phyloP scores from a whole-genome alignment of 2,113 vertebrate species.

The Hyla sarda region DNA sequence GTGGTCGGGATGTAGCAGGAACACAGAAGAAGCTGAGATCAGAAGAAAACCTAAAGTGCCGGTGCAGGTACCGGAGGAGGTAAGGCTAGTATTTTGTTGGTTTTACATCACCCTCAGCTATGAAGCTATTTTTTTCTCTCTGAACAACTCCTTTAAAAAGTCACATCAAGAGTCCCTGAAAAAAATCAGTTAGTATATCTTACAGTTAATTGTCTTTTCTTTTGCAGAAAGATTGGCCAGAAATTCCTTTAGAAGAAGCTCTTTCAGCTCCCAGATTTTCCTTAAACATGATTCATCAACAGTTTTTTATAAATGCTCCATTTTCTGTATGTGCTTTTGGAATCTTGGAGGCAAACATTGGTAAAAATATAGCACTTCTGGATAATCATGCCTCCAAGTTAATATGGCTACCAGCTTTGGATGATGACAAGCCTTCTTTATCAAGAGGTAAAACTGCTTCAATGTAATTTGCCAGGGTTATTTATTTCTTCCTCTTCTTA shows the following conservation, averaged over 20 bases:
- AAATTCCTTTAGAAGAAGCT: constrained; percentile 10
- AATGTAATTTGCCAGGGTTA: background rate
- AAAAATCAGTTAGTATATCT: background rate
- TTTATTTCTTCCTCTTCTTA: too few relatives aligned
- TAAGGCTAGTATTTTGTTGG: too few relatives aligned
- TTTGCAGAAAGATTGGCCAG: constrained; percentile 68
- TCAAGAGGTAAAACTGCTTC: background rate
- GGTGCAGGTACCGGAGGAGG: too few relatives aligned
- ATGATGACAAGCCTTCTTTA: constrained; percentile 23
- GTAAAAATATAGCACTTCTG: constrained; percentile 49
- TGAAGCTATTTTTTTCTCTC: too few relatives aligned
- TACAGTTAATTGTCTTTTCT: background rate
- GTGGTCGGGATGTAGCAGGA: too few relatives aligned
- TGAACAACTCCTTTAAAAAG: too few relatives aligned
- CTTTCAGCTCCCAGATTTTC: constrained; percentile 60
- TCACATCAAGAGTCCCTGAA: background rate
- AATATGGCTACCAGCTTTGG: background rate
- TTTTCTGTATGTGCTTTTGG: constrained; percentile 37
- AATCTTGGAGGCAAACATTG: constrained; percentile 61
- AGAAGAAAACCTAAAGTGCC: too few relatives aligned
- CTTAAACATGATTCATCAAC: constrained; percentile 57
- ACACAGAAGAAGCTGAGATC: too few relatives aligned
- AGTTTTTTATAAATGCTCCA: constrained; percentile 61
- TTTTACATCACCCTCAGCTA: too few relatives aligned
- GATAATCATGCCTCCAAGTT: constrained; percentile 57